Conservation (phyloP, 2,888 invertebrate species). For the Leucophora obtusa region DNA sequence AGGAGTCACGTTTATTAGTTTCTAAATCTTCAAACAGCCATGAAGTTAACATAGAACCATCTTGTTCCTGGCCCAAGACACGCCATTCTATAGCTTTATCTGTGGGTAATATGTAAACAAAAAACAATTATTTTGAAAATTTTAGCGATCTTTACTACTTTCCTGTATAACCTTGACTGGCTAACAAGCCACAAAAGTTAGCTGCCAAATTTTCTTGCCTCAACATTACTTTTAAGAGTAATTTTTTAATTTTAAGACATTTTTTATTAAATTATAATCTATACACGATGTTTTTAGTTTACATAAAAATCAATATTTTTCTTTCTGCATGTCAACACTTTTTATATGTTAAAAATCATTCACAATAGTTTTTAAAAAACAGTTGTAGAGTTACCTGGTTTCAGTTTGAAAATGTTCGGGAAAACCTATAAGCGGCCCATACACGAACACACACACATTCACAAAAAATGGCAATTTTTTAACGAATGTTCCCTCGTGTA, state of each 20-base stretch:
- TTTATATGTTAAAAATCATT: neutral
- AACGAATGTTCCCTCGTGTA: no score
- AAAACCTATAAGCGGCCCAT: no score
- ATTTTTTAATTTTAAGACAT: conserved; percentile 2
- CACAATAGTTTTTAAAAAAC: conserved; percentile 13
- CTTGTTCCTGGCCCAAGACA: conserved; percentile 88
- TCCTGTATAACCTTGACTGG: conserved; percentile 76
- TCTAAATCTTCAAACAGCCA: conserved; percentile 81
- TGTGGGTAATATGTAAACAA: conserved; percentile 67
- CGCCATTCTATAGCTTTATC: conserved; percentile 88
- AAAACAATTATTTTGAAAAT: neutral
- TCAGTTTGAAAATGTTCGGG: no score
- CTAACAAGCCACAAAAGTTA: conserved; percentile 77
- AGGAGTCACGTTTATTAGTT: conserved; percentile 76
- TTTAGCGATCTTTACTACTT: conserved; percentile 19
- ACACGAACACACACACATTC: no score
- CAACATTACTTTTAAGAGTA: conserved; percentile 69
- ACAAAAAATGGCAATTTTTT: no score
- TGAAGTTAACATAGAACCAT: conserved; percentile 85
- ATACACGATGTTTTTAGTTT: conserved; percentile 19
- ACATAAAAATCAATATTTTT: conserved; percentile 45
- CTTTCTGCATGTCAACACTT: neutral
- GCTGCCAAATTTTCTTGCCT: conserved; percentile 78
- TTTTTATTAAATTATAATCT: conserved; percentile 33
- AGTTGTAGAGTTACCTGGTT: conserved; percentile 19